Evolutionary conservation across 2,888 invertebrate species (phyloP), one percentile per base, ranked within the genome.

Genomic region (Gymnosoma rotundatum): DNA sequence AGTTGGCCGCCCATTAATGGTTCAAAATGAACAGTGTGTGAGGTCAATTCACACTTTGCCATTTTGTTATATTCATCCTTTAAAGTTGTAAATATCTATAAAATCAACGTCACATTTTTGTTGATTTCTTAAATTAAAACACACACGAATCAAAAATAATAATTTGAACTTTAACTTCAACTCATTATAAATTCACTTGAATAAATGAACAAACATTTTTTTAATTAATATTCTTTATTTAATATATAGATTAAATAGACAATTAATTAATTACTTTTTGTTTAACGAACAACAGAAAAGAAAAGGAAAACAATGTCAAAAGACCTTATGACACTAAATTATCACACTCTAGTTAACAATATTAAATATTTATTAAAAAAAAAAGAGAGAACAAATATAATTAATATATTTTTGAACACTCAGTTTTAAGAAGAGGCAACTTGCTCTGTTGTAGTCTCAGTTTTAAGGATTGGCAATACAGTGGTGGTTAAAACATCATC

Each of bases 311-410:
- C 2, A 9, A 21, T 2, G 54, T 14, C 8, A 50, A 14, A 38
- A 42, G 16, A 58, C 58, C 70, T 78, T 64, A 78, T 79, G 42
- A 61, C 36, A 67, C 72, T 60, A 61, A 54, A 54, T 58, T 58
- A 83, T 69, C 74, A 83, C 78, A 74, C 38, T 32, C 36, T 56
- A 25, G 14, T n/a, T 69, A 56, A 50, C 50, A 64, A 70, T 64
- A 64, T 32, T 64, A 58, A 76, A 38, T 25, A n/a, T n/a, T n/a
- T n/a, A n/a, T n/a, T n/a, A n/a, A n/a, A n/a, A n/a, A n/a, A n/a
- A 50, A 66, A 5, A 20, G 7, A 48, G 50, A 18, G 50, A 52
- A 9, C 7, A 18, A 18, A 9, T 14, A 52, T 2, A 20, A 52
- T n/a, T 45, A 36, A 21, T 16, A 21, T 32, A 14, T 52, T 52